A percentile compares a stretch with the other conserved stretches of the same genome.
These are phyloP conservation scores for Centropyge bicolor DNA, from an alignment of 2,797 vertebrate species.

Conservation along the genomic window DNA sequence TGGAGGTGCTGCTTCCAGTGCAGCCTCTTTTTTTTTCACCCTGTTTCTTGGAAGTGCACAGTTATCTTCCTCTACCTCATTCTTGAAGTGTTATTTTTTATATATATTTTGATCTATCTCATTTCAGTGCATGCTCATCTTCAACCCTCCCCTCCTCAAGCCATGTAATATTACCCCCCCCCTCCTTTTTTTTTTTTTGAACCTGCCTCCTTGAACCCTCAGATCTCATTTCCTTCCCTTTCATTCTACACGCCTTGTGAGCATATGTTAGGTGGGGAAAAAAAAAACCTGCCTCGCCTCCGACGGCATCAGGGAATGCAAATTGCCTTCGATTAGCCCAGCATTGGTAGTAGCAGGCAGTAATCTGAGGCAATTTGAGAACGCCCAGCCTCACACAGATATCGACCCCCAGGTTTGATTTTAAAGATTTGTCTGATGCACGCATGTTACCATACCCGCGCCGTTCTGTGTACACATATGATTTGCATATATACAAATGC, in stretches of 20 bases:
- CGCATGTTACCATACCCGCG: not conserved
- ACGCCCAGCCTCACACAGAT: slow-evolving; percentile 52
- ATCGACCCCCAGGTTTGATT: slow-evolving; percentile 62
- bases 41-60: slow-evolving; percentile 7
- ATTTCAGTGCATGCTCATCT: slow-evolving; percentile 26
- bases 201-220: slow-evolving; percentile 35
- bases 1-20: slow-evolving; percentile 22
- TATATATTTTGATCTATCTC: not conserved
- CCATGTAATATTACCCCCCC: slow-evolving; percentile 11
- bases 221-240: slow-evolving; percentile 41
- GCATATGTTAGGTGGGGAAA: slow-evolving; percentile 36
- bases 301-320: slow-evolving; percentile 71
- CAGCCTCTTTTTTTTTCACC: slow-evolving; percentile 12
- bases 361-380: slow-evolving; percentile 74
- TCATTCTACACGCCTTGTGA: slow-evolving; percentile 24
- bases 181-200: slow-evolving; percentile 13
- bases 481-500: slow-evolving; percentile 58
- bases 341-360: slow-evolving; percentile 62
- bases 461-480: slow-evolving; percentile 25
- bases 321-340: slow-evolving; percentile 78
- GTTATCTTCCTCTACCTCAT: not conserved
- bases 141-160: slow-evolving; percentile 11
- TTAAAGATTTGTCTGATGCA: slow-evolving; percentile 65
- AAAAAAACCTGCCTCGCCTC: slow-evolving; percentile 13
- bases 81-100: not conserved